A percentile compares a stretch with the other conserved stretches of the same genome.
Conservation (phyloP, 2,888 invertebrate species). For the Psococerastis gibbosa region DNA sequence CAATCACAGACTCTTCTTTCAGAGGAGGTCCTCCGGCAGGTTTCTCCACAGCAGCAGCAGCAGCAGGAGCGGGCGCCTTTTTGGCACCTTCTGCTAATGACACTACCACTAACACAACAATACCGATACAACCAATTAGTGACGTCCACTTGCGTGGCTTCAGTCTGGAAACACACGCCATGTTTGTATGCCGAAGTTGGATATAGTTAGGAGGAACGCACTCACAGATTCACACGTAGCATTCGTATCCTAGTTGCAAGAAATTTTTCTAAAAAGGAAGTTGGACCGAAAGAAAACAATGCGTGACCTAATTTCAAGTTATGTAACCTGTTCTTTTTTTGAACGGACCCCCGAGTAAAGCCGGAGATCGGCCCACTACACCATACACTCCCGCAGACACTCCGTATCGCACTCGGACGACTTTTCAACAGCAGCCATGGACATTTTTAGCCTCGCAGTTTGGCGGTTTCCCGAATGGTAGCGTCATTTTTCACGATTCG, state of each 20-base stretch:
- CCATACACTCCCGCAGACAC: conserved; percentile 8
- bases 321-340: not conserved
- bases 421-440: not conserved
- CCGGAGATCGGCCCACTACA: not conserved
- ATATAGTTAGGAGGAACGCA: too few species aligned
- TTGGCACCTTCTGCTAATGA: conserved; percentile 26
- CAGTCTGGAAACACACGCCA: too few species aligned
- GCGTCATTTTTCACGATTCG: conserved; percentile 9
- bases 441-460: conserved; percentile 9
- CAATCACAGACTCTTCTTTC: conserved; percentile 58
- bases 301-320: not conserved
- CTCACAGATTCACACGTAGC: not conserved
- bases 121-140: conserved; percentile 11
- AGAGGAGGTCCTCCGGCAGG: conserved; percentile 18
- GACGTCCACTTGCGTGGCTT: conserved; percentile 6
- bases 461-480: conserved; percentile 1
- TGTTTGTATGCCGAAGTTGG: too few species aligned
- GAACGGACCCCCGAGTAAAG: not conserved
- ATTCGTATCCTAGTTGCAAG: too few species aligned
- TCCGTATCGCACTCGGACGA: not conserved
- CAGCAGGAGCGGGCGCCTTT: conserved; percentile 21
- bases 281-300: not conserved
- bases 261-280: not conserved
- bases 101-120: conserved; percentile 9
- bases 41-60: conserved; percentile 28